phyloP scores from a whole-genome alignment of 2,113 vertebrate species.

The Irena cyanogastra region DNA sequence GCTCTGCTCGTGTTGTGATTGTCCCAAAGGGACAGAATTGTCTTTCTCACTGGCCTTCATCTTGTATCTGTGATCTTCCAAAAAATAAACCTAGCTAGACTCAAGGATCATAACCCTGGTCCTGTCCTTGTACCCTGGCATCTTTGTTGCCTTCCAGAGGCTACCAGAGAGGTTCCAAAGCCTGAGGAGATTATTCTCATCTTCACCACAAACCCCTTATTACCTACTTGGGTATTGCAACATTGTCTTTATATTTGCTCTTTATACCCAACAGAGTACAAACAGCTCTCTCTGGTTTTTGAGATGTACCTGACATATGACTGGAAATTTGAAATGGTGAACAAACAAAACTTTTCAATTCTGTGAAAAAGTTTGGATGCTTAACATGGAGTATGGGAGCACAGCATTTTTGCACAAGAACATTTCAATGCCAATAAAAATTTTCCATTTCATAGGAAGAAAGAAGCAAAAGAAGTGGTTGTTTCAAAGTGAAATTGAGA shows the following conservation, averaged over 20 bases:
- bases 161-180: not conserved
- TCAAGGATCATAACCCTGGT: not conserved
- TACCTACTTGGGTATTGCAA: not conserved
- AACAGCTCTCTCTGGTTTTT: not conserved
- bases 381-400: not conserved
- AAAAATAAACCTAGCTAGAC: not conserved
- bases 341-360: not conserved
- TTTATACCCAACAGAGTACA: not conserved
- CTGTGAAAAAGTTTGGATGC: not conserved
- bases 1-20: not conserved
- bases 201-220: not conserved
- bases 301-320: not conserved
- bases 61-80: not conserved
- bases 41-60: not conserved
- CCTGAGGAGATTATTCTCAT: not conserved
- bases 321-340: not conserved
- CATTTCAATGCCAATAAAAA: not conserved
- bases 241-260: not conserved
- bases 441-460: not conserved
- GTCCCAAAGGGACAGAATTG: not conserved
- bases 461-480: not conserved
- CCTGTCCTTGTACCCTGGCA: not conserved
- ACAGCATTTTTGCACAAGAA: not conserved
- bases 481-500: not conserved
- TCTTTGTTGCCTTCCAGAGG: not conserved